These are phyloP conservation scores for Laticauda laticaudata DNA, from an alignment of 2,113 vertebrate genomes.

Conservation along the genomic window DNA sequence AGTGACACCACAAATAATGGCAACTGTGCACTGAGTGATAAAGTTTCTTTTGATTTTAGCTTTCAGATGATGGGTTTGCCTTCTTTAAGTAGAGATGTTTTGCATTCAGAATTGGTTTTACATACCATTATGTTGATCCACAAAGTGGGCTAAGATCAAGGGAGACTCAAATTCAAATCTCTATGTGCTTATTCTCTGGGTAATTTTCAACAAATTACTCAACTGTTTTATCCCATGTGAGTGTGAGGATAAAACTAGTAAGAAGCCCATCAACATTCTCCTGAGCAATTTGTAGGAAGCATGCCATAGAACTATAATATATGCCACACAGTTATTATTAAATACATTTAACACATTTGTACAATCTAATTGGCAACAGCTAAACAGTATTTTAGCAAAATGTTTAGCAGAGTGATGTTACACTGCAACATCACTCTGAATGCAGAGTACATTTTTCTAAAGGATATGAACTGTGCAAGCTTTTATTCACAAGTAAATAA, in stretches of 20 bases:
- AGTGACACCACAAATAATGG: background rate
- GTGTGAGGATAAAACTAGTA: background rate
- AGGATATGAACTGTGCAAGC: background rate
- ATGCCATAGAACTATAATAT: background rate
- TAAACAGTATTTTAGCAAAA: background rate
- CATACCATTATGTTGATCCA: background rate
- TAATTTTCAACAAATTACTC: background rate
- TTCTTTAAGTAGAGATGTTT: background rate
- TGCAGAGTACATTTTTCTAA: background rate
- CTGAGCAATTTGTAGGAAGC: background rate
- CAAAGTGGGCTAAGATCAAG: background rate
- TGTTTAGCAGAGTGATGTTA: background rate
- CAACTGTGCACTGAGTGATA: background rate
- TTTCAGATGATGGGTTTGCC: background rate
- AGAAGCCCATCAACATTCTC: background rate
- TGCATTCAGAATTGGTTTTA: background rate
- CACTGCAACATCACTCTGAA: background rate
- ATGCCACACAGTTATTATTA: background rate
- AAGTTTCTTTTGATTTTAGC: background rate
- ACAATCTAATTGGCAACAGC: background rate
- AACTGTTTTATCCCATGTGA: background rate
- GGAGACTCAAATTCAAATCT: background rate
- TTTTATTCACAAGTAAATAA: background rate
- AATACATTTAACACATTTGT: background rate
- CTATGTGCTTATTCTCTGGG: background rate